phyloP scores from a whole-genome alignment of 2,113 vertebrate genomes.

The Rhineura floridana region DNA sequence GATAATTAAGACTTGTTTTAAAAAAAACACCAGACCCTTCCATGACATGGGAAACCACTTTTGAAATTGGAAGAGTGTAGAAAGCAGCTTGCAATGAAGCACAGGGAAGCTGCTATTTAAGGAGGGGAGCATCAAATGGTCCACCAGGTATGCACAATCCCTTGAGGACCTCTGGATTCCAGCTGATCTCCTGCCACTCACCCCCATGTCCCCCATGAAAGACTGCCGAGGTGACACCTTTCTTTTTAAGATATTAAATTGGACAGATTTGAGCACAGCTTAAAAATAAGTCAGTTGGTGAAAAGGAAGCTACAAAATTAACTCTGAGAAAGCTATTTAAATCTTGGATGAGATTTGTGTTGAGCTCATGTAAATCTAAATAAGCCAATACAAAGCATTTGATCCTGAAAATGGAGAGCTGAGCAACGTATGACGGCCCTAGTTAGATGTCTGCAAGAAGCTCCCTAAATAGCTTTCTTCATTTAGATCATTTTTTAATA shows the following conservation, averaged over 20 bases:
- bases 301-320: slow-evolving; percentile 13
- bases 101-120: neutral
- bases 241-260: slow-evolving; percentile 40
- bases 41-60: neutral
- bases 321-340: slow-evolving; percentile 21
- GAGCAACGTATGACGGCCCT: neutral
- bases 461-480: slow-evolving; percentile 7
- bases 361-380: slow-evolving; percentile 30
- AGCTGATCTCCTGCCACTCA: neutral
- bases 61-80: neutral
- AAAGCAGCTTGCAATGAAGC: neutral
- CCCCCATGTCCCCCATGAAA: slow-evolving; percentile 25
- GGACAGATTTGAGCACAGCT: neutral
- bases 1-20: neutral
- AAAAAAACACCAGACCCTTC: neutral
- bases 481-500: slow-evolving; percentile 27
- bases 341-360: neutral
- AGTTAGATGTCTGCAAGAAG: slow-evolving; percentile 15
- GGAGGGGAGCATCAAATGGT: neutral
- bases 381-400: slow-evolving; percentile 27
- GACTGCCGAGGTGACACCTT: slow-evolving; percentile 26
- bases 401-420: slow-evolving; percentile 31
- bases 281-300: slow-evolving; percentile 22
- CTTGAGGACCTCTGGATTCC: neutral
- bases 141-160: neutral